Evolutionary conservation across 2,113 vertebrate genomes (phyloP).

Genomic region (Gobiocypris rarus): DNA sequence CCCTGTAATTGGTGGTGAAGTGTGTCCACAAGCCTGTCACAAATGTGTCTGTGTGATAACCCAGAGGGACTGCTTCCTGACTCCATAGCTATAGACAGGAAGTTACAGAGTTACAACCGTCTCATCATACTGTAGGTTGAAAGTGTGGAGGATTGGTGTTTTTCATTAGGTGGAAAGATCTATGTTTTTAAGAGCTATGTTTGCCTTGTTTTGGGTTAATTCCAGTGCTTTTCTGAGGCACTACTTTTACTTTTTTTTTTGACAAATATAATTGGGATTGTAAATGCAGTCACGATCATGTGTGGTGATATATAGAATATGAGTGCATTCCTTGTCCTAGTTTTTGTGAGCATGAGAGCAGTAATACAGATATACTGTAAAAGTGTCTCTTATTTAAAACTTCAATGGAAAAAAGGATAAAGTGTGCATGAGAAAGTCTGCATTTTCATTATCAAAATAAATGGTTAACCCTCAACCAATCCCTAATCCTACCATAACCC

Average conservation of each 20-base stretch:
- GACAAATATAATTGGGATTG: neutral
- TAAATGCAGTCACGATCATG: neutral
- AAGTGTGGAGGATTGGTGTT: no score
- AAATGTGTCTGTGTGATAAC: neutral
- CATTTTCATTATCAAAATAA: no score
- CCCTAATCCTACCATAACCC: no score
- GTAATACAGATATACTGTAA: no score
- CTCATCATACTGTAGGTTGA: neutral
- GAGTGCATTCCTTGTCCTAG: neutral
- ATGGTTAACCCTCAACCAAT: no score
- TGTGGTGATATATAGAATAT: neutral
- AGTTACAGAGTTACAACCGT: neutral
- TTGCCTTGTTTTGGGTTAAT: neutral
- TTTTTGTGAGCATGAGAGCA: neutral
- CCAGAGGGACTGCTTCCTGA: conserved; percentile 7
- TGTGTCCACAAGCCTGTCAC: conserved; percentile 22
- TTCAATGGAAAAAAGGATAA: no score
- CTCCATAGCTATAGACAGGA: neutral
- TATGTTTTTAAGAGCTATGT: neutral
- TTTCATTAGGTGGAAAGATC: neutral
- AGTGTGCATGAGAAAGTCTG: no score
- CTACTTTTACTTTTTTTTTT: neutral
- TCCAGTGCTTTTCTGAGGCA: neutral
- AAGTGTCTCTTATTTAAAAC: no score
- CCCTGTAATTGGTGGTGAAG: conserved; percentile 36